These are phyloP conservation scores for Macrochelys suwanniensis DNA, from an alignment of 2,797 vertebrate genomes.

Conservation along the genomic window DNA sequence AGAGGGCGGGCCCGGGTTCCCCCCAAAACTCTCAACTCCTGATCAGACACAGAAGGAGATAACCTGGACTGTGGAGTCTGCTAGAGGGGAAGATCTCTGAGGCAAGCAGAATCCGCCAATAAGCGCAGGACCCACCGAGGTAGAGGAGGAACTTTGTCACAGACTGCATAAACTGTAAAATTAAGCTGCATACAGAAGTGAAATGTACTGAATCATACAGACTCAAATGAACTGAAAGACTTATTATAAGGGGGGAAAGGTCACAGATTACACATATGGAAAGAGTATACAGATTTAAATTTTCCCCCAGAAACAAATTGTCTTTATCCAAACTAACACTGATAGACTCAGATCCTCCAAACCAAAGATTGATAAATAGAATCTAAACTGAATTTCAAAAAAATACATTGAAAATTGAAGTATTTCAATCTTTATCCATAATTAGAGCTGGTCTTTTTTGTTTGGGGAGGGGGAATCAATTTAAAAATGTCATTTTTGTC, in stretches of 20 bases:
- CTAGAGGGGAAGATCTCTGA: too few species aligned
- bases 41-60: too few species aligned
- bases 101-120: too few species aligned
- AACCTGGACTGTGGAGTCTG: too few species aligned
- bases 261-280: neutral
- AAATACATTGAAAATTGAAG: neutral
- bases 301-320: neutral
- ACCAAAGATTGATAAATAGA: neutral
- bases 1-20: too few species aligned
- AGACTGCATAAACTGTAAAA: neutral
- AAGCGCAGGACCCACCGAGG: too few species aligned
- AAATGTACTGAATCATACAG: neutral
- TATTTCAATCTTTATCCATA: neutral
- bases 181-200: neutral
- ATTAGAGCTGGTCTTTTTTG: too few species aligned
- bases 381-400: neutral
- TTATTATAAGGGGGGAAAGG: neutral
- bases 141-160: too few species aligned
- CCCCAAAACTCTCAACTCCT: too few species aligned
- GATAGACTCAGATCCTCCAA: neutral
- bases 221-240: neutral
- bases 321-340: neutral
- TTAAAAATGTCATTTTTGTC: neutral
- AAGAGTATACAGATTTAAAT: neutral
- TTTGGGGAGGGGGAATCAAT: too few species aligned